Evolutionary conservation across 2,797 vertebrate genomes (phyloP), one percentile per base, ranked within the genome.

Genomic region (Neosilurus hyrtlii): DNA sequence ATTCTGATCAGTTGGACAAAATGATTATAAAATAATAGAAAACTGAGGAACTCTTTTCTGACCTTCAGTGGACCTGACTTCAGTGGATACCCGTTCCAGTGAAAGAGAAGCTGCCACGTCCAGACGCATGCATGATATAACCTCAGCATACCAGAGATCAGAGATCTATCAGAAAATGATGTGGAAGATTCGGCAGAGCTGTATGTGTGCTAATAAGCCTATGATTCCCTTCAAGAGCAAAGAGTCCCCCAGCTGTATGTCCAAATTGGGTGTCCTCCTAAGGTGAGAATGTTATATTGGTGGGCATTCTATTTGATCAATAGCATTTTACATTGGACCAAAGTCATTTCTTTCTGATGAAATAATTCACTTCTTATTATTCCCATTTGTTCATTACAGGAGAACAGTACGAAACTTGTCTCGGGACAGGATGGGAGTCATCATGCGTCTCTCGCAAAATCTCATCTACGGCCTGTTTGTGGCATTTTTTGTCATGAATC

Each of bases 401-500:
- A 95, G 97, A 89, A 94, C 94, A 15, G 88, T 88, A 0, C 94
- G 93, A 86, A 99, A 99, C 90, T 88, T 98, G 49, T 94, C 94
- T 87, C 94, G 97, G 91, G 95, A 99, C 90, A 94, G 96, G 89
- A 95, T 94, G 89, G 97, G 96, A 0, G 90, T 99, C 59, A 85
- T 94, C 62, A 97, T 97, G 97, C 96, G 97, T 49, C 94, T 99
- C 54, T 93, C 94, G n/a, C 97, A 99, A 94, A 99, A 99, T 86
- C 87, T 99, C 77, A 93, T 98, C 61, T 96, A 96, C 79, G 95
- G 95, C 22, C 89, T 98, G 82, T 97, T 98, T 37, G 35, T 99
- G 86, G 95, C 94, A 35, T 96, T 98, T 89, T 99, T 96, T 83
- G 91, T 99, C 63, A 95, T 96, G 18, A 93, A 90, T 9, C 87